Percentiles rank a stretch among this genome's conserved stretches.
These are phyloP conservation scores for Ptyas mucosa DNA, from an alignment of 2,113 vertebrate species.

Conservation along the genomic window DNA sequence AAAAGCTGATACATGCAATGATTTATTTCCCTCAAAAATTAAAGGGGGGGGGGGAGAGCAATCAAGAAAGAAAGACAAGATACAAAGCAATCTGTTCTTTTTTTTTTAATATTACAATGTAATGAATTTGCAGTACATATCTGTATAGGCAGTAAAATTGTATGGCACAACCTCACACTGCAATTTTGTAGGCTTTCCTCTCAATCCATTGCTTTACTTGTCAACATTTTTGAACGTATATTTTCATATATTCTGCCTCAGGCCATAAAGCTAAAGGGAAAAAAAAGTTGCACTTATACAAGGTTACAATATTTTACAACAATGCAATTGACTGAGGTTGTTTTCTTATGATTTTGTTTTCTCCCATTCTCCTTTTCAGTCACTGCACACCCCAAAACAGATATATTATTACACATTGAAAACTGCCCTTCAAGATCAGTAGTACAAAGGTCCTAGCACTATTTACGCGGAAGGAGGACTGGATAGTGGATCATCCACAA, in stretches of 20 bases:
- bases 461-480: conserved; percentile 23
- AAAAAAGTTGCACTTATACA: conserved; percentile 69
- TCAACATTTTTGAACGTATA: conserved; percentile 53
- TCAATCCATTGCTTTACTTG: conserved; percentile 47
- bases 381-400: conserved; percentile 68
- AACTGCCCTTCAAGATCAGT: conserved; percentile 78
- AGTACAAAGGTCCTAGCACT: conserved; percentile 77
- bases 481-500: conserved; percentile 19
- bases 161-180: conserved; percentile 67
- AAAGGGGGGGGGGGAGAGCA: background rate
- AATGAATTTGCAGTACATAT: conserved; percentile 71
- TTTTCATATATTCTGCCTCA: conserved; percentile 68
- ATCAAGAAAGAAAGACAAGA: conserved; percentile 43
- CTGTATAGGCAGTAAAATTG: conserved; percentile 73
- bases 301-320: conserved; percentile 78
- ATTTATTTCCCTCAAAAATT: conserved; percentile 72
- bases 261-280: conserved; percentile 70
- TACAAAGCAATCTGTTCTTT: conserved; percentile 49
- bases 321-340: conserved; percentile 69
- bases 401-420: conserved; percentile 67
- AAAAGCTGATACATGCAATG: conserved; percentile 79
- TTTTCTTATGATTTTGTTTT: conserved; percentile 48
- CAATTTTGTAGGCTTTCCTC: conserved; percentile 35
- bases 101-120: conserved; percentile 70
- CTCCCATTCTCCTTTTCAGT: conserved; percentile 58